Evolutionary conservation across 2,888 invertebrate species (phyloP), one percentile per base, ranked within the genome.

Genomic region (Beris morrisii): DNA sequence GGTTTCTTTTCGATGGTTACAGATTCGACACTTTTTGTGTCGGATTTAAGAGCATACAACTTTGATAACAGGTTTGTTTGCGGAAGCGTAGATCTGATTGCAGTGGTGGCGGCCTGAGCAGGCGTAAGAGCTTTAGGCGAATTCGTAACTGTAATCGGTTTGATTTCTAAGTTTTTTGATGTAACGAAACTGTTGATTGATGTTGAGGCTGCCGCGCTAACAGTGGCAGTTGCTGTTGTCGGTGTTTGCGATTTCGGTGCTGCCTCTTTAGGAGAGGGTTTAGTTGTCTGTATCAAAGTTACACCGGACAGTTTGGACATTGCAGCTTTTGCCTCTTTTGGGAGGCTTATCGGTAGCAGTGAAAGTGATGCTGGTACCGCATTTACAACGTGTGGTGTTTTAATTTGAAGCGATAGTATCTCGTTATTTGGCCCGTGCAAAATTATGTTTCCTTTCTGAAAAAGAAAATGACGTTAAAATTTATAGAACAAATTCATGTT

Each of bases 361-460:
- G 68, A 68, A 46, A 68, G 45, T 32, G 68, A 56, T 38, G 64
- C 45, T 46, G 64, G 11, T 28, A 32, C 30, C 4, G 55, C 6
- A 4, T 45, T 52, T 30, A 50, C 9, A 56, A 32, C 30, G 4
- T 52, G 31, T 61, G 53, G 9, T 32, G 57, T 38, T 54, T 68
- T 69, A 13, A 69, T 64, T 54, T 68, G 66, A 28, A 69, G 43
- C n/a, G 69, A 68, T 30, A 69, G 28, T 38, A 69, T 63, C 61
- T 67, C 64, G 52, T 68, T 69, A 32, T 65, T 46, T 6, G 69
- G 66, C 11, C 67, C 69, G 28, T 67, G 69, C 3, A 69, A 59
- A 55, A 67, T 67, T 13, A 67, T 55, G 43, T 69, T 69, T 5
- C 67, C 67, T 43, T 67, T 69, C 69, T 69, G 55, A 50, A 65